Base-by-base conservation (phyloP, 2,888 invertebrate genomes). In the Watsonalla binaria region DNA sequence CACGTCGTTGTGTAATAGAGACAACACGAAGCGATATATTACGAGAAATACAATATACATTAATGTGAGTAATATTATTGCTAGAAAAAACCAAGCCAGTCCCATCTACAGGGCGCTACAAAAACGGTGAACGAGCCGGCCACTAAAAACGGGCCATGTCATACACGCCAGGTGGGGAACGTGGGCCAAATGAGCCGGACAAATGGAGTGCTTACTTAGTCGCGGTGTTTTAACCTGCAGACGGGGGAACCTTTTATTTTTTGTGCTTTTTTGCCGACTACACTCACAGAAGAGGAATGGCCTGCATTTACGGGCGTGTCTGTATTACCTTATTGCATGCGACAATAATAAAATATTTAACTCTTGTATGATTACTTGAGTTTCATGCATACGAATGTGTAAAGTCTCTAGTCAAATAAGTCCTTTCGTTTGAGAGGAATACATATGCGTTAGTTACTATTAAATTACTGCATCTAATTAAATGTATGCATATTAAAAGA, bases 191-290 rank as follows among this genome's bases (percentile, higher is more conserved):
- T 58, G 66, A 60, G 67, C 62, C 64, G 67, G 70, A 74, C 69
- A 69, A 73, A 72, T 68, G 65, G 63, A 53, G 52, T 61, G 68
- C 69, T 70, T 65, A 70, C 73, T 70, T 69, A 64, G 60, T 61
- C 56, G 62, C 58, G 56, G 62, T 69, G 69, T 65, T 64, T 64
- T 61, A 60, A 58, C 61, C 58, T 51, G 57, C 51, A 54, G 56
- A 55, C 55, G 54, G 52, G 51, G 45, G 47, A 53, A 46, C 52
- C 37, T 48, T 37, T 13, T 9, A 14, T 37, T 37, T 9, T 49
- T 39, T 49, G 13, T 49, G n/a, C 33, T 46, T 46, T 13, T 24
- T 24, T 24, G 24, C 4, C 24, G 24, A 24, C 24, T 24, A 24
- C 24, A 24, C 24, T 24, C 24, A 24, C 24, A 24, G 24, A 24